These are phyloP conservation scores for Hirundichthys speculiger DNA, from an alignment of 2,113 vertebrate species.

Conservation along the genomic window DNA sequence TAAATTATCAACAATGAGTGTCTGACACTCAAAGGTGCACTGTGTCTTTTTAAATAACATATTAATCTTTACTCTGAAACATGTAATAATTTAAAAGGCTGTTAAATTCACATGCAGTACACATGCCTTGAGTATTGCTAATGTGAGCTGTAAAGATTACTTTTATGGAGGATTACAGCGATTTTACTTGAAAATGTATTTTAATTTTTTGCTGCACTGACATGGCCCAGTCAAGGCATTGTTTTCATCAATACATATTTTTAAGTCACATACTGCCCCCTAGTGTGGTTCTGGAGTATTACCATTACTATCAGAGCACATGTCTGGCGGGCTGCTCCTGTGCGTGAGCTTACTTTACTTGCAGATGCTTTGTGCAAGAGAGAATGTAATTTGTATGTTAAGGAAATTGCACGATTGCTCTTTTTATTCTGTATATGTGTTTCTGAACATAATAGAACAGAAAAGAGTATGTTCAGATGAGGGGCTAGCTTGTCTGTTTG, in stretches of 20 bases:
- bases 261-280: slow-evolving; percentile 84
- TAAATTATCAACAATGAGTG: too few relatives aligned
- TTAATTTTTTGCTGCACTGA: slow-evolving; percentile 36
- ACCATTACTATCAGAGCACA: slow-evolving; percentile 41
- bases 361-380: slow-evolving; percentile 37
- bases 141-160: slow-evolving; percentile 68
- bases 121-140: slow-evolving; percentile 51
- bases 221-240: slow-evolving; percentile 21
- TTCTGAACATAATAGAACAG: slow-evolving; percentile 7
- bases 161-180: slow-evolving; percentile 69
- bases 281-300: slow-evolving; percentile 57
- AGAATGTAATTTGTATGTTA: slow-evolving; percentile 32
- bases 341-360: slow-evolving; percentile 50
- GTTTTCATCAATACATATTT: slow-evolving; percentile 47
- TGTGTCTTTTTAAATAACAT: slow-evolving; percentile 9
- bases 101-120: slow-evolving; percentile 32
- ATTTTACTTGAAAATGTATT: slow-evolving; percentile 71
- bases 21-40: slow-evolving; percentile 25
- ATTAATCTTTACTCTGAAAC: slow-evolving; percentile 13
- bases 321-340: slow-evolving; percentile 25
- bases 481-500: too few relatives aligned
- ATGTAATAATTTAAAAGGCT: too few relatives aligned
- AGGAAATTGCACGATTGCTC: slow-evolving; percentile 40
- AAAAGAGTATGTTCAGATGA: background rate
- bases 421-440: slow-evolving; percentile 6